phyloP scores from a whole-genome alignment of 2,888 invertebrate genomes.

The Drosophila stalkeri region DNA sequence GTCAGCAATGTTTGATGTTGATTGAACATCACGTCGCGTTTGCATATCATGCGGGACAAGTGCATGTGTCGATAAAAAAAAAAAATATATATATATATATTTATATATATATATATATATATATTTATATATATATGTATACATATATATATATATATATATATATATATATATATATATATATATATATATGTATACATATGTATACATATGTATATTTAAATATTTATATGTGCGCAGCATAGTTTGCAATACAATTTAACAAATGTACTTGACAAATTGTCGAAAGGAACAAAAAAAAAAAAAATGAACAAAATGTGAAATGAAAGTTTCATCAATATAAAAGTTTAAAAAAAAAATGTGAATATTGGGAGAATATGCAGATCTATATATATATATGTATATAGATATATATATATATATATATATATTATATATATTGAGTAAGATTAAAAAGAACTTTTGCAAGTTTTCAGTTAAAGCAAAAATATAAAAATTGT shows the following conservation, averaged over 20 bases:
- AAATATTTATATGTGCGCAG: not conserved
- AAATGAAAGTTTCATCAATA: slow-evolving; percentile 64
- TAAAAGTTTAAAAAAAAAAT: slow-evolving; percentile 25
- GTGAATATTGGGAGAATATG: not conserved
- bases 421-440: slow-evolving; percentile 9
- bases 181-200: not conserved
- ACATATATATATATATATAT: not conserved
- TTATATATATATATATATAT: not conserved
- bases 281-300: slow-evolving; percentile 5
- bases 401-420: not conserved
- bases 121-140: not conserved
- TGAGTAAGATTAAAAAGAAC: slow-evolving; percentile 37
- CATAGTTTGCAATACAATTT: slow-evolving; percentile 17
- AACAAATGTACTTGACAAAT: slow-evolving; percentile 32
- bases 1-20: slow-evolving; percentile 50
- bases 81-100: not conserved
- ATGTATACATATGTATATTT: not conserved
- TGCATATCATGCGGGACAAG: slow-evolving; percentile 27
- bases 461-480: slow-evolving; percentile 4
- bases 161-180: not conserved
- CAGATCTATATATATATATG: not conserved
- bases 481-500: slow-evolving; percentile 8
- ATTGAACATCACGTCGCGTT: slow-evolving; percentile 56
- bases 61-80: not conserved
- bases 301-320: slow-evolving; percentile 4